Evolutionary conservation across 2,888 invertebrate species (phyloP), one percentile per base, ranked within the genome.

Genomic region (Ornithoptera priamus): DNA sequence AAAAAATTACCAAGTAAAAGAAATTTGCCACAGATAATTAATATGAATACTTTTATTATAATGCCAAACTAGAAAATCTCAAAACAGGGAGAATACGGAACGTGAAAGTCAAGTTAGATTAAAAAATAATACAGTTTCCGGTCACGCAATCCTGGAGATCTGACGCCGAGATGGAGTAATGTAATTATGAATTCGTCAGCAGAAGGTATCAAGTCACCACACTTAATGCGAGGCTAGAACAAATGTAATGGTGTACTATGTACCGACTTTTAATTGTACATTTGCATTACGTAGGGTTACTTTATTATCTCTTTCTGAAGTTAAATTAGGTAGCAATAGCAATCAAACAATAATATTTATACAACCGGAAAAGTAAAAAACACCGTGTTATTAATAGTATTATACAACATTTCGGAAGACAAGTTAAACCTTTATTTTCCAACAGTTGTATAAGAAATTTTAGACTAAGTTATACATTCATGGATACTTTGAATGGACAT

Each of bases 121-220:
- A 46, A 24, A 63, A 63, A 63, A n/a, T 1, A 63, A 53, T 30
- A 20, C 4, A 62, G 24, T 50, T 62, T 62, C 24, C n/a, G 46
- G 24, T 50, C 24, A 24, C 24, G 12, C n/a, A 36, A 20, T 42
- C 18, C 42, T 18, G 10, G 42, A 62, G 62, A 62, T 62, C 50
- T 15, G 42, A 42, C 61, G 12, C 61, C 4, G 42, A n/a, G 42
- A 53, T 12, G 30, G 50, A 8, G 62, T 63, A 63, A 63, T 50
- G 24, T 63, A 63, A 63, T 63, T 53, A 63, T 20, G 24, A 30
- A 18, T 50, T 53, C n/a, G 62, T 18, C 30, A 46, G 46, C 50
- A 24, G 50, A 62, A 63, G 22, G 50, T 63, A 50, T 30, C 62
- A 20, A 63, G 62, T 63, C 62, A 63, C 62, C 50, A 24, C 62